Conservation (phyloP, 2,113 vertebrate species). For the Pelusios castaneus region DNA sequence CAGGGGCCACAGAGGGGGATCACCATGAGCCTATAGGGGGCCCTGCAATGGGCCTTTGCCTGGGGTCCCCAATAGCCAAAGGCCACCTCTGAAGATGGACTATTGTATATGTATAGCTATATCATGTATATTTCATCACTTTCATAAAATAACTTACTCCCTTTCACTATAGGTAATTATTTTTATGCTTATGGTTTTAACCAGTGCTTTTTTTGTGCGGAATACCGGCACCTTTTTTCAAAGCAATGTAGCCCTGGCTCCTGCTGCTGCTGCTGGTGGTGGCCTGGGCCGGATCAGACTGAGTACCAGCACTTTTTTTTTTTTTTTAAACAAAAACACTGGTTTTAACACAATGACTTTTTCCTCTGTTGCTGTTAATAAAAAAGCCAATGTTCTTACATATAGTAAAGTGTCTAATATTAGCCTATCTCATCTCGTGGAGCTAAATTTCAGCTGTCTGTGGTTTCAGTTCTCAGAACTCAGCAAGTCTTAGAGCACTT, state of each 20-base stretch:
- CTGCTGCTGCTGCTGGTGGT: no score
- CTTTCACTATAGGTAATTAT: background rate
- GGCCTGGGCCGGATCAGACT: no score
- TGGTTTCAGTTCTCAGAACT: slow-evolving; percentile 80
- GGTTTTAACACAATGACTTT: background rate
- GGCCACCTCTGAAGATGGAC: no score
- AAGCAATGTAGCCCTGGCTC: no score
- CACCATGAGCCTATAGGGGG: no score
- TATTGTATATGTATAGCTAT: background rate
- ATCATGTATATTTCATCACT: background rate
- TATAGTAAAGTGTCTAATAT: slow-evolving; percentile 61
- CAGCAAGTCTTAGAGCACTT: slow-evolving; percentile 64
- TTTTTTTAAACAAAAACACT: no score
- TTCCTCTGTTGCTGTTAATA: background rate
- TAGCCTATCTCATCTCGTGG: slow-evolving; percentile 69
- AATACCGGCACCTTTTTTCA: no score
- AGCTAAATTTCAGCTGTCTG: slow-evolving; percentile 75
- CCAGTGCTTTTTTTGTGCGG: no score
- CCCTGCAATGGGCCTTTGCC: no score
- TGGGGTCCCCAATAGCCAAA: no score
- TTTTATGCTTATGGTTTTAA: background rate
- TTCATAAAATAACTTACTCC: background rate
- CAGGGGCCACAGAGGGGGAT: no score
- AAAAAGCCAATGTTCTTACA: slow-evolving; percentile 32
- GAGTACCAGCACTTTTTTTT: no score